Evolutionary conservation across 2,888 invertebrate genomes (phyloP), one percentile per base, ranked within the genome.

Genomic region (Chrysina gloriosa): DNA sequence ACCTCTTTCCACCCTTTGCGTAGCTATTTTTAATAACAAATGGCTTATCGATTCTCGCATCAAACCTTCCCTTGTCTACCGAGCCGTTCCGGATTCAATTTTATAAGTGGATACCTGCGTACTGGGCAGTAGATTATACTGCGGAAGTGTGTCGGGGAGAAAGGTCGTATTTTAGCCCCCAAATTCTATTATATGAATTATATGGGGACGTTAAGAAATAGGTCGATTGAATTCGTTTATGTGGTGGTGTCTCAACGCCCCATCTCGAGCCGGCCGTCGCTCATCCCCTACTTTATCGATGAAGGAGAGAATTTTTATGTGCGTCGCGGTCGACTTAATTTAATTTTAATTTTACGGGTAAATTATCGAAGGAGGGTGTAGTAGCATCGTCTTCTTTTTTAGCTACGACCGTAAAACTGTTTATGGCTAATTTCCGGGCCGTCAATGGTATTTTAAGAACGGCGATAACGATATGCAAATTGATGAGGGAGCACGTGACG

Each of bases 1-100:
- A 39, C 31, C 52, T 29, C 31, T 31, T 16, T 14, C 42, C 19
- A 21, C 21, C 39, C 11, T 11, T n/a, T 39, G 11, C 27, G 48
- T 50, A 34, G 56, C 56, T 36, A 56, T 56, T 56, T 56, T 56
- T 36, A 56, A 56, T 39, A 56, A 39, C 39, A 56, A 56, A 56
- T 56, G 36, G 11, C 23, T 56, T 56, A 56, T 56, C 25, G 56
- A 56, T 56, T 56, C 56, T 34, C 3, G 23, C 56, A 23, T 56
- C 36, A 34, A 23, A 56, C 23, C 21, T 23, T n/a, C 21, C 36
- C 16, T 29, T 34, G 4, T n/a, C 11, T 23, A 14, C 23, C 31
- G 11, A 5, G 3, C 29, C 52, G 3, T 31, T 9, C 29, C 16
- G 29, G 50, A 31, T 19, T 31, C 7, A 29, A 31, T 52, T 52